Conservation (phyloP, 1,140 invertebrate species). For the Cyphomyrmex costatus region DNA sequence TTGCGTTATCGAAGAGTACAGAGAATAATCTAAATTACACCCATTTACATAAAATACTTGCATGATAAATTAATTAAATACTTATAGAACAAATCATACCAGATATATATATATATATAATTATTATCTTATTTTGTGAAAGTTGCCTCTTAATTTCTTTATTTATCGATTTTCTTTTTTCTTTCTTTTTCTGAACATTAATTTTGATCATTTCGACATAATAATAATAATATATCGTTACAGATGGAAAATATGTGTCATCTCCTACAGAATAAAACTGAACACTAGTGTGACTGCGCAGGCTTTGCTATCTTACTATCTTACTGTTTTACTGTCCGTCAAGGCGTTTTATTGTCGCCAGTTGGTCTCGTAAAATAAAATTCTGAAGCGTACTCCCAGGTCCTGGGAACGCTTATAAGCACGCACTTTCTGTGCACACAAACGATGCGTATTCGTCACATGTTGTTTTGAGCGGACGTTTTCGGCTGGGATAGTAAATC, state of each 20-base stretch:
- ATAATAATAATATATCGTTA: no score
- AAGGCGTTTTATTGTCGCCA: constrained; percentile 1
- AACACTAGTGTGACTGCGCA: background rate
- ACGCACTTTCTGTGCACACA: constrained; percentile 8
- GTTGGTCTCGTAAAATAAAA: constrained; percentile 46
- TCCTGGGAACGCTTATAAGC: constrained; percentile 11
- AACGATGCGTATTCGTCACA: constrained; percentile 68
- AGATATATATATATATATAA: background rate
- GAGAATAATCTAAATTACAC: background rate
- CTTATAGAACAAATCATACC: background rate
- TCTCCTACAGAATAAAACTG: background rate
- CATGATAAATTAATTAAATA: background rate
- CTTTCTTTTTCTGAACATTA: background rate
- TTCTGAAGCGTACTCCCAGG: background rate
- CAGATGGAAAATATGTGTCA: background rate
- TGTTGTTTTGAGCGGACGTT: constrained; percentile 82
- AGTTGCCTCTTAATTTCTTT: background rate
- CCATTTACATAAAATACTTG: background rate
- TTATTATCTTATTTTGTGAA: background rate
- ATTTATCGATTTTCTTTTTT: constrained; percentile 6
- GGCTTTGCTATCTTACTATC: constrained; percentile 4
- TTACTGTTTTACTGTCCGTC: constrained; percentile 3
- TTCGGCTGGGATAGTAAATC: constrained; percentile 79
- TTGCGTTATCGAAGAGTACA: background rate
- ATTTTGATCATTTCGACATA: background rate